Conservation (phyloP, 1,140 invertebrate genomes). For the Drosophila yakuba region DNA sequence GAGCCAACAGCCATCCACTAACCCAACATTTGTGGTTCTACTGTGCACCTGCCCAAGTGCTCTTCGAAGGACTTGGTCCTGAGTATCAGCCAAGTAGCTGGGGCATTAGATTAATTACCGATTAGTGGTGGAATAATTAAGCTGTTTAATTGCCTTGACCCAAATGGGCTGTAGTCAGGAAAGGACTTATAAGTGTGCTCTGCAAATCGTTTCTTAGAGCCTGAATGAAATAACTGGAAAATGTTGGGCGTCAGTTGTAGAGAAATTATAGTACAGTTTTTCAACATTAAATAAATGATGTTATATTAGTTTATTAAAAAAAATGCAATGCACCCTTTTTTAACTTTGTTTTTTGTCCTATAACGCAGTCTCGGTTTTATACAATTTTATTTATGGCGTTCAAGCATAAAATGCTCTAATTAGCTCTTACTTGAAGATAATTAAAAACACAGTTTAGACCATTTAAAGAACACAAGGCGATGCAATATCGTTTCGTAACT, state of each 20-base stretch:
- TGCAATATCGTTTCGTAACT: background rate
- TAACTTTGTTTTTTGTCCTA: too few relatives aligned
- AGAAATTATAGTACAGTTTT: background rate
- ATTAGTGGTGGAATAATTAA: slow-evolving; percentile 52
- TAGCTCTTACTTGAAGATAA: background rate
- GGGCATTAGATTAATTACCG: slow-evolving; percentile 58
- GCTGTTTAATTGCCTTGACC: slow-evolving; percentile 54
- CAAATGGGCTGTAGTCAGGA: slow-evolving; percentile 34
- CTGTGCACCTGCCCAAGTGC: slow-evolving; percentile 9
- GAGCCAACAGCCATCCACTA: background rate
- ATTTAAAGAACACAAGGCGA: background rate
- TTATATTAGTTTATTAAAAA: too few relatives aligned
- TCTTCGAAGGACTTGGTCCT: background rate
- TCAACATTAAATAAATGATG: too few relatives aligned
- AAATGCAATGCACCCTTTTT: too few relatives aligned
- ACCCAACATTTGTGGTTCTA: slow-evolving; percentile 18
- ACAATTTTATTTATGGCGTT: background rate
- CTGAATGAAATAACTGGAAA: background rate
- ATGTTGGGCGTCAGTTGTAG: background rate
- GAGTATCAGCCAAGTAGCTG: slow-evolving; percentile 21
- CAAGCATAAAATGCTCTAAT: background rate
- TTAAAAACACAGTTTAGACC: background rate
- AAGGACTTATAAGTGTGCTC: background rate
- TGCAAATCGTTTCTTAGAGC: background rate
- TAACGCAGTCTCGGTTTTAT: background rate